Conservation (phyloP, 2,888 invertebrate species). For the Diarsia brunnea region DNA sequence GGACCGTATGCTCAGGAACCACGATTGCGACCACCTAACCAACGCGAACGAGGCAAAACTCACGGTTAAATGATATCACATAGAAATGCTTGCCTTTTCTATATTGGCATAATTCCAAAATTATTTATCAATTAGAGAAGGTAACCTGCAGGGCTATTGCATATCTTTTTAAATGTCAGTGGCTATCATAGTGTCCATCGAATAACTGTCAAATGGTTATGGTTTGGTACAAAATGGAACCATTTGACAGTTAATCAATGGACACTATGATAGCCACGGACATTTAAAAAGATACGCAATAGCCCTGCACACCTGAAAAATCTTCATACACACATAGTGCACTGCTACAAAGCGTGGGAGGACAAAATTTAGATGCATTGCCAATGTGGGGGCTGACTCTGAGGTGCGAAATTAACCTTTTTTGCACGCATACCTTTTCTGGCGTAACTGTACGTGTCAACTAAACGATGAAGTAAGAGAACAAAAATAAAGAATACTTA, state of each 20-base stretch:
- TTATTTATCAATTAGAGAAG: background rate
- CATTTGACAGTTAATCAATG: too few relatives aligned
- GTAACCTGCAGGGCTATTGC: too few relatives aligned
- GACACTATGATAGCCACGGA: too few relatives aligned
- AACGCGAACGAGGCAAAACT: background rate
- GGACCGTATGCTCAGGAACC: too few relatives aligned
- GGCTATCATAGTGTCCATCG: too few relatives aligned
- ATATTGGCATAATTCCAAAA: background rate
- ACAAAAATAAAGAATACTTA: slow-evolving; percentile 68
- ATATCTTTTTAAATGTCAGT: too few relatives aligned
- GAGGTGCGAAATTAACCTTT: background rate
- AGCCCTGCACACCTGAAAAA: too few relatives aligned
- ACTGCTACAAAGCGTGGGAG: background rate
- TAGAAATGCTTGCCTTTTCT: background rate
- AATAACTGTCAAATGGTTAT: too few relatives aligned
- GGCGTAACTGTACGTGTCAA: background rate
- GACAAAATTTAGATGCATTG: background rate
- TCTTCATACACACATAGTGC: background rate
- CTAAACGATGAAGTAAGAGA: background rate
- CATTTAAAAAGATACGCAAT: too few relatives aligned
- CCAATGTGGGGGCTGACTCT: background rate
- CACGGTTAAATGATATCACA: background rate
- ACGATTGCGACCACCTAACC: too few relatives aligned
- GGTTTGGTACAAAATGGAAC: too few relatives aligned
- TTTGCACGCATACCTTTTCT: background rate